Conservation (phyloP, 2,113 vertebrate genomes). For the human (Homo sapiens) region DNA sequence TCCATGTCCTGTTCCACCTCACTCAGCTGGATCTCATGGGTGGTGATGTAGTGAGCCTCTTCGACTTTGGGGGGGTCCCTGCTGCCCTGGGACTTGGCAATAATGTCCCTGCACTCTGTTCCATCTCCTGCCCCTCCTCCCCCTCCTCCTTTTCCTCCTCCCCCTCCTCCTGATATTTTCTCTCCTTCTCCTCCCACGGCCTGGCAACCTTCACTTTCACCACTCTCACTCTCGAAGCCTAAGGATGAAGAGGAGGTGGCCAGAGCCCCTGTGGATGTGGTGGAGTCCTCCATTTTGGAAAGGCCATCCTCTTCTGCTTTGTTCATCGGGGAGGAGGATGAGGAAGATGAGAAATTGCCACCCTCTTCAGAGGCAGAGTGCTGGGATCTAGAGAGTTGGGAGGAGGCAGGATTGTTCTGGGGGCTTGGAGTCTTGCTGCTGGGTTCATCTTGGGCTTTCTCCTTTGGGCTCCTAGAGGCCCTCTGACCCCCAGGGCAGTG, state of each 20-base stretch:
- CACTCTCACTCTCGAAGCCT: conserved; percentile 81
- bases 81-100: conserved; percentile 49
- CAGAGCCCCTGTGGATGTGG: conserved; percentile 45
- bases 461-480: neutral
- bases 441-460: conserved; percentile 22
- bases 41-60: conserved; percentile 95
- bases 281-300: conserved; percentile 54
- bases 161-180: neutral
- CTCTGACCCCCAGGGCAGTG: conserved; percentile 46
- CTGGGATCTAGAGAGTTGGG: neutral
- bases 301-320: conserved; percentile 37
- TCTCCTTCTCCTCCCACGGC: neutral
- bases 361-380: neutral
- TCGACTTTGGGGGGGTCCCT: conserved; percentile 72
- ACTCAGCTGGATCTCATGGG: conserved; percentile 95
- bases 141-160: neutral
- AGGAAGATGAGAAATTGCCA: neutral
- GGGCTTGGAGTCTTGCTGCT: neutral
- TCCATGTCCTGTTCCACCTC: conserved; percentile 94
- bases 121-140: neutral
- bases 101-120: conserved; percentile 38
- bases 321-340: conserved; percentile 72
- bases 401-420: neutral
- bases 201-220: conserved; percentile 39
- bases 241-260: conserved; percentile 80